These are phyloP conservation scores for Darevskia nairensis DNA, from an alignment of 2,797 vertebrate genomes.

Conservation along the genomic window DNA sequence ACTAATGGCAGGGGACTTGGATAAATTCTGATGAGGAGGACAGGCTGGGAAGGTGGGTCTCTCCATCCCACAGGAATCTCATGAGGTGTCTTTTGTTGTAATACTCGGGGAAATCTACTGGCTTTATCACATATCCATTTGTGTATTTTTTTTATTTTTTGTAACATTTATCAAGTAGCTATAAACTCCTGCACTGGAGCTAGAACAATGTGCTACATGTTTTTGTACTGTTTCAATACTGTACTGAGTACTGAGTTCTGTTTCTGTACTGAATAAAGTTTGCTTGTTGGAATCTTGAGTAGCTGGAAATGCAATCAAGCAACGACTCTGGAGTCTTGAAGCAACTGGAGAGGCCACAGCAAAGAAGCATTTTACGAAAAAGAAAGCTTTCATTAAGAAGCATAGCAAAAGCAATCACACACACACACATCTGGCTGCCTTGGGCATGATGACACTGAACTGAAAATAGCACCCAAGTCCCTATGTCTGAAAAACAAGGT, in stretches of 20 bases:
- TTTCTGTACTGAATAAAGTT: neutral
- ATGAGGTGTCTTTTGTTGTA: neutral
- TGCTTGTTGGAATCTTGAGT: neutral
- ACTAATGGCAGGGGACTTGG: neutral
- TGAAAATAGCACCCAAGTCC: conserved; percentile 3
- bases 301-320: neutral
- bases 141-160: neutral
- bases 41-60: neutral
- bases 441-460: neutral
- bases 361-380: neutral
- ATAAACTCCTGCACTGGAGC: neutral
- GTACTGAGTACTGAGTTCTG: neutral
- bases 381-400: conserved; percentile 17
- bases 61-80: neutral
- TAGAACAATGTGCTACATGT: neutral
- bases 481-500: conserved; percentile 6
- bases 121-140: neutral
- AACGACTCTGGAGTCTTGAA: neutral
- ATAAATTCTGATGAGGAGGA: neutral
- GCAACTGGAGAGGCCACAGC: neutral
- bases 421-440: neutral
- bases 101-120: neutral
- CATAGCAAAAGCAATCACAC: neutral
- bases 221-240: no score
- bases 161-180: neutral